Base-by-base conservation (phyloP, 2,888 invertebrate genomes). In the Cheilosia variabilis region DNA sequence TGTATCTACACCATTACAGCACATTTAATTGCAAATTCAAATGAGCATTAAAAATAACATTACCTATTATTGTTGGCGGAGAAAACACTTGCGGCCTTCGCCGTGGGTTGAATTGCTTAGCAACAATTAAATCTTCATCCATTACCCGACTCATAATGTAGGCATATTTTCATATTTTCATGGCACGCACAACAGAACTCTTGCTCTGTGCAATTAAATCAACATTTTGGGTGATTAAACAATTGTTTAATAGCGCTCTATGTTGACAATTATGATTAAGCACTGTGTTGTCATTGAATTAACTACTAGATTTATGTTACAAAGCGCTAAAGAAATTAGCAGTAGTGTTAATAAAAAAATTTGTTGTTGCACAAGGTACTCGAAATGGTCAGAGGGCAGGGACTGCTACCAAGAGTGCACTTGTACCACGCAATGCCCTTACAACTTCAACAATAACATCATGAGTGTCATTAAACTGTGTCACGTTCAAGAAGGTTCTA, bases 131-230 rank as follows among this genome's bases (percentile, higher is more conserved):
- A 55, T 41, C 31, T 53, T 60, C 60, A 60, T n/a, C 41, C 65
- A 53, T 50, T 60, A 60, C 19, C 19, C 19, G 58, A 34, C 24
- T 45, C 41, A 17, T 34, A 81, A 82, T 41, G 65, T 60, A 41
- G 53, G 22, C 60, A 82, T 60, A 82, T 72, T 82, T 66, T 52
- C 60, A 82, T 60, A 82, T 72, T 82, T 66, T 52, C 65, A 43
- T 43, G 27, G 22, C 52, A 41, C 34, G 52, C 34, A 47, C 13
- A 62, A 73, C 50, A 52, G 19, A 24, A 60, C 22, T 9, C 57
- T 69, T 55, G 43, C n/a, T 4, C n/a, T 2, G n/a, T n/a, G 43
- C 17, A 45, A 45, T 45, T 76, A 81, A 76, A 31, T 37, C 41
- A 27, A 43, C 43, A 63, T 76, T 63, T 71, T 43, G 55, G 37